Evolutionary conservation across 2,113 vertebrate genomes (phyloP).

Genomic region (Ibidorhyncha struthersii): DNA sequence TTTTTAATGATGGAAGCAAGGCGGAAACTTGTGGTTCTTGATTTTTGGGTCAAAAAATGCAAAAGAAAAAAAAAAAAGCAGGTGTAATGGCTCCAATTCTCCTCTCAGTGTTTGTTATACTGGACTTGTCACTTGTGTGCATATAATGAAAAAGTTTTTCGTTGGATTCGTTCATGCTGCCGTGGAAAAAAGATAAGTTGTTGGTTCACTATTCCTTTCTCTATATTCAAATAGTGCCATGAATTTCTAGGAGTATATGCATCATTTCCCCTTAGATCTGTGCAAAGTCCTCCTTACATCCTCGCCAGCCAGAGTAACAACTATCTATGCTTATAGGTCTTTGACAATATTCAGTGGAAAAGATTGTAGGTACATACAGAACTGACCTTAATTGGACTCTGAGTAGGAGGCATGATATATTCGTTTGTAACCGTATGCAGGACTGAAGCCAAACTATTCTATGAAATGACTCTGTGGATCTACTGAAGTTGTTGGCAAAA

Average conservation of each 20-base stretch:
- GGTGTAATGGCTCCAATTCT: neutral
- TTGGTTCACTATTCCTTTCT: neutral
- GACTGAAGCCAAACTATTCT: slow-evolving; percentile 5
- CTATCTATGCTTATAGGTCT: neutral
- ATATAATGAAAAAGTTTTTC: neutral
- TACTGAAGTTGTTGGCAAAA: slow-evolving; percentile 63
- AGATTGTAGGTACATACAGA: neutral
- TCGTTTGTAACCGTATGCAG: neutral
- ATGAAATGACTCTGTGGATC: neutral
- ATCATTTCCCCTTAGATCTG: neutral
- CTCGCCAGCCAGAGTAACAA: neutral
- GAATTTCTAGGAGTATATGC: neutral
- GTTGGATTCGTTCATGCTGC: neutral
- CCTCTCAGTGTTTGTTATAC: neutral
- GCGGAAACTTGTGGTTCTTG: neutral
- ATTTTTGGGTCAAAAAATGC: neutral
- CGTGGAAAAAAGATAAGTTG: neutral
- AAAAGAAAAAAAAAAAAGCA: neutral
- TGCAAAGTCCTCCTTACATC: neutral
- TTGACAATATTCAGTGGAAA: neutral
- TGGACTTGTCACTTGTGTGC: neutral
- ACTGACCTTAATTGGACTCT: neutral
- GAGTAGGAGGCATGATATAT: slow-evolving; percentile 14
- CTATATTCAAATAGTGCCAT: neutral
- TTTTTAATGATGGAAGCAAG: neutral